phyloP scores from a whole-genome alignment of 92 coral and sea anemone species.

The Actinostola sp. region DNA sequence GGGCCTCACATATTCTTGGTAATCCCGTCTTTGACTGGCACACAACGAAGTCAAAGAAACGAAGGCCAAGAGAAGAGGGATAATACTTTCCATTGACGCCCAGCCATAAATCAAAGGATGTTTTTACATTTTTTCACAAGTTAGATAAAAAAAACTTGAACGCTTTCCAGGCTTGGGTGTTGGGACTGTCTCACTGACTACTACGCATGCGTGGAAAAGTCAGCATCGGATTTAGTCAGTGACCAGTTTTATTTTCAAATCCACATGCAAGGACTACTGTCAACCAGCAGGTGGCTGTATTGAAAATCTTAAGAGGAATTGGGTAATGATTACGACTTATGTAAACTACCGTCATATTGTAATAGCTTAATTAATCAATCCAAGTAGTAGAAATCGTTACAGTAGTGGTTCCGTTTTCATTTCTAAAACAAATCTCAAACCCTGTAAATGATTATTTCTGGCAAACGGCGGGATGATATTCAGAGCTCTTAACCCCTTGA shows the following conservation, averaged over 20 bases:
- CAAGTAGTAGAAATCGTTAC: too few species aligned
- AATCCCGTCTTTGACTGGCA: conserved; percentile 19
- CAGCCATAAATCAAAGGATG: conserved; percentile 46
- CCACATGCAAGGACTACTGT: conserved; percentile 31
- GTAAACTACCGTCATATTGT: background rate
- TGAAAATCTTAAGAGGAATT: background rate
- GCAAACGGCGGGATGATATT: too few species aligned
- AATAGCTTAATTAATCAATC: background rate
- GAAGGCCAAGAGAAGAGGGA: conserved; percentile 23
- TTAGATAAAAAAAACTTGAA: conserved; percentile 13
- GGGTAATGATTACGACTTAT: conserved; percentile 5
- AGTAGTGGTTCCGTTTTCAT: too few species aligned
- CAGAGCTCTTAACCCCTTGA: too few species aligned
- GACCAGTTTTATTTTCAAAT: conserved; percentile 22
- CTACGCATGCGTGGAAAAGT: conserved; percentile 22
- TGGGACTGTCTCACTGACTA: background rate
- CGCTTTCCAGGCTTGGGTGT: background rate
- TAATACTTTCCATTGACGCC: conserved; percentile 37
- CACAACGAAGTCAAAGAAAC: conserved; percentile 1
- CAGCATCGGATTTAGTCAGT: conserved; percentile 33
- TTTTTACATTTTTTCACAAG: background rate
- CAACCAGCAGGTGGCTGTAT: conserved; percentile 29
- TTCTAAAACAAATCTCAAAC: too few species aligned
- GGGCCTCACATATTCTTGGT: conserved; percentile 28
- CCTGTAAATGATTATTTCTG: too few species aligned